These are phyloP conservation scores for Tachystola acroxantha DNA, from an alignment of 2,888 invertebrate genomes.

Conservation along the genomic window DNA sequence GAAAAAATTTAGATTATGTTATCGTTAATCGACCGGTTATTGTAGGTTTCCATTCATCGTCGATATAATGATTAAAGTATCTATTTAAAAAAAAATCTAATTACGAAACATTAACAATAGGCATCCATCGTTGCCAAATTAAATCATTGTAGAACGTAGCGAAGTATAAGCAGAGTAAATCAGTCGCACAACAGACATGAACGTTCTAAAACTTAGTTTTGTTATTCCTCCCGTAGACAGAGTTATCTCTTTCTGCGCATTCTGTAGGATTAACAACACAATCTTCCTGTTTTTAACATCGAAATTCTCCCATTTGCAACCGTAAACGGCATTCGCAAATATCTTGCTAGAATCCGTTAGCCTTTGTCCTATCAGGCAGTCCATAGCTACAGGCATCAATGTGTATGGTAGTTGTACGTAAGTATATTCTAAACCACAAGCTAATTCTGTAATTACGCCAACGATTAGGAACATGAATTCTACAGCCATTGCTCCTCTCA, in stretches of 20 bases:
- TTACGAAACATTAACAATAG: too few species aligned
- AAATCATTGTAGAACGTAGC: constrained; percentile 24
- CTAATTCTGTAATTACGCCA: constrained; percentile 44
- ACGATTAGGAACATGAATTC: constrained; percentile 40
- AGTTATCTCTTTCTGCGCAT: constrained; percentile 32
- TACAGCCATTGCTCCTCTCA: constrained; percentile 34
- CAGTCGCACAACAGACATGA: constrained; percentile 29
- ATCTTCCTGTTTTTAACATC: constrained; percentile 29
- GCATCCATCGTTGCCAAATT: too few species aligned
- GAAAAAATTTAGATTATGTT: too few species aligned
- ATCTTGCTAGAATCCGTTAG: constrained; percentile 30
- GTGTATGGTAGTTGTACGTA: constrained; percentile 41
- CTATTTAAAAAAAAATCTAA: too few species aligned
- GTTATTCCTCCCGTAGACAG: constrained; percentile 35
- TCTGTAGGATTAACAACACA: constrained; percentile 32
- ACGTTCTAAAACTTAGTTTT: constrained; percentile 25
- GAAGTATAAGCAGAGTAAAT: constrained; percentile 39
- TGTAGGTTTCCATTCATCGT: too few species aligned
- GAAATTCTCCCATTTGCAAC: constrained; percentile 38
- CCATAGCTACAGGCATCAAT: constrained; percentile 36
- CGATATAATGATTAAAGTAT: too few species aligned
- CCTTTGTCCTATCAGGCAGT: constrained; percentile 36
- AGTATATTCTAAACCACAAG: constrained; percentile 48
- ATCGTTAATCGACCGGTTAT: too few species aligned
- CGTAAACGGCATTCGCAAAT: constrained; percentile 33